Percentiles rank a stretch among this genome's conserved stretches.
phyloP scores from a whole-genome alignment of 2,797 vertebrate genomes.

The Capromys pilorides region DNA sequence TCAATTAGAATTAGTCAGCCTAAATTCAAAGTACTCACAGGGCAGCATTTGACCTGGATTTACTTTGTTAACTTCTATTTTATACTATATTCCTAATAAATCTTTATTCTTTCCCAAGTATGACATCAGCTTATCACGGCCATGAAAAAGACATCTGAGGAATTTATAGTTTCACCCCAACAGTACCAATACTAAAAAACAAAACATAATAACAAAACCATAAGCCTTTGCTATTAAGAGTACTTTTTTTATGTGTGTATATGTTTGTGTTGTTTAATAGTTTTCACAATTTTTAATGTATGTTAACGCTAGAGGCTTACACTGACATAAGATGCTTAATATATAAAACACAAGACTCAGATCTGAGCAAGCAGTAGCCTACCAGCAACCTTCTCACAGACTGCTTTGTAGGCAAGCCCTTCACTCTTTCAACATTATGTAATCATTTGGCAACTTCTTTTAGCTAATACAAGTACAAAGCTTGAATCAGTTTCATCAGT shows the following conservation, averaged over 20 bases:
- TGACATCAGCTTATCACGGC: background rate
- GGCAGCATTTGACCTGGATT: conserved; percentile 24
- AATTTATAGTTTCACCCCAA: conserved; percentile 12
- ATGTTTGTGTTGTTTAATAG: background rate
- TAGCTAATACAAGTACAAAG: background rate
- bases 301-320: background rate
- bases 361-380: background rate
- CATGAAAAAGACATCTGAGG: background rate
- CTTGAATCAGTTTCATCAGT: background rate
- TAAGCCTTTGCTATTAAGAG: background rate
- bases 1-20: conserved; percentile 23
- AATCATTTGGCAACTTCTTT: conserved; percentile 57
- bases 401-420: background rate
- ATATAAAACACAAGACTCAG: background rate
- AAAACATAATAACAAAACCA: background rate
- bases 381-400: conserved; percentile 37
- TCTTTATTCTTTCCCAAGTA: conserved; percentile 2
- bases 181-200: conserved; percentile 34
- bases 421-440: background rate
- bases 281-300: background rate
- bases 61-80: conserved; percentile 10
- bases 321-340: background rate
- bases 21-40: conserved; percentile 46
- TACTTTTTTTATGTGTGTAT: background rate
- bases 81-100: background rate